Evolutionary conservation across 1,140 invertebrate species (phyloP).

Genomic region (Drosophila micromelanica): DNA sequence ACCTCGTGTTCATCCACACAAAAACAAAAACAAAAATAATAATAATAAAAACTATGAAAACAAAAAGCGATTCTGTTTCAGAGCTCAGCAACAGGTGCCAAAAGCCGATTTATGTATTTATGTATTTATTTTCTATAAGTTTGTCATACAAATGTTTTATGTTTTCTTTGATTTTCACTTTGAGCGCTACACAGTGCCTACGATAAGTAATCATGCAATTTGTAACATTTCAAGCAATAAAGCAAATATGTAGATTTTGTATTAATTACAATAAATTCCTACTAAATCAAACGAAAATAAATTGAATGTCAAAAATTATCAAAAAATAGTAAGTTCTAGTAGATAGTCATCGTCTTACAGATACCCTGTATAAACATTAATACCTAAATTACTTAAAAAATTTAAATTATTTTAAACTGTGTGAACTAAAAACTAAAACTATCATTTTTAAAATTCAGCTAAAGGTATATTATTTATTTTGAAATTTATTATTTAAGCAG

Average conservation of each 20-base stretch:
- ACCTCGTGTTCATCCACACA: slow-evolving; percentile 48
- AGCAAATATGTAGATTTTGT: slow-evolving; percentile 36
- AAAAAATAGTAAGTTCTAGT: not conserved
- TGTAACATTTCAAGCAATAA: slow-evolving; percentile 44
- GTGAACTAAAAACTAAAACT: too few relatives aligned
- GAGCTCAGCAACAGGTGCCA: slow-evolving; percentile 45
- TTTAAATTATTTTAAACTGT: too few relatives aligned
- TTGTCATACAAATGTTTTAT: slow-evolving; percentile 35
- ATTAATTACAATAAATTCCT: slow-evolving; percentile 44
- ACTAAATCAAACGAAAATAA: slow-evolving; percentile 21
- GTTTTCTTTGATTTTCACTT: slow-evolving; percentile 3
- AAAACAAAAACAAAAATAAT: not conserved
- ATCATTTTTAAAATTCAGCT: too few relatives aligned
- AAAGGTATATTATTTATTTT: too few relatives aligned
- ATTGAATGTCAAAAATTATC: not conserved
- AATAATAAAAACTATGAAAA: slow-evolving; percentile 3
- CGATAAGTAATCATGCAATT: slow-evolving; percentile 26
- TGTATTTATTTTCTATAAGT: slow-evolving; percentile 45
- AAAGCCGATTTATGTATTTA: slow-evolving; percentile 42
- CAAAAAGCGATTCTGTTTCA: slow-evolving; percentile 11
- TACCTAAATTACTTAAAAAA: too few relatives aligned
- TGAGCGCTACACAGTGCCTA: slow-evolving; percentile 23
- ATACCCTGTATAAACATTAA: not conserved
- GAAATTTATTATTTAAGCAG: too few relatives aligned
- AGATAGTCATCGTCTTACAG: not conserved